Percentiles rank a stretch among this genome's conserved stretches.
phyloP scores from a whole-genome alignment of 2,888 invertebrate species.

The Drosophila yooni region DNA sequence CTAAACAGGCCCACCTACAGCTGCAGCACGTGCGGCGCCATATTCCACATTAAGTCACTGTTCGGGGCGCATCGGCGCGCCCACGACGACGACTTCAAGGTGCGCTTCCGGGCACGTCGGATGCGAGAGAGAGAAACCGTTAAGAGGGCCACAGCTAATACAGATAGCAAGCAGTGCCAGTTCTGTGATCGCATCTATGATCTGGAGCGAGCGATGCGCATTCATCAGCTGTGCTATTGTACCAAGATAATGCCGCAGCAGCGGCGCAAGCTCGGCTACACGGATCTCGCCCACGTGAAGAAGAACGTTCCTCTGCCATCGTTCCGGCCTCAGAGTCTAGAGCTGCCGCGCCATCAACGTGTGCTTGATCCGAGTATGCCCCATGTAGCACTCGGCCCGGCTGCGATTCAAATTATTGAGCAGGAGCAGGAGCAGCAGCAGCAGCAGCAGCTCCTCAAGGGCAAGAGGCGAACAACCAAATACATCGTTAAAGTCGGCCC shows the following conservation, averaged over 20 bases:
- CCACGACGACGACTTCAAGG: slow-evolving; percentile 64
- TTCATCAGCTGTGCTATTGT: slow-evolving; percentile 67
- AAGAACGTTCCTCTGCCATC: slow-evolving; percentile 66
- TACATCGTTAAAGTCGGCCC: slow-evolving; percentile 45
- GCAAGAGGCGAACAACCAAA: slow-evolving; percentile 35
- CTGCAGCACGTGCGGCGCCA: slow-evolving; percentile 60
- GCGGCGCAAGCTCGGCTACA: slow-evolving; percentile 65
- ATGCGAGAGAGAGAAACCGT: slow-evolving; percentile 9
- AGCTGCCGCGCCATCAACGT: slow-evolving; percentile 12
- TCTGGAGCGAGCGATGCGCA: slow-evolving; percentile 68
- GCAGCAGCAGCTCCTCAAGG: slow-evolving; percentile 43
- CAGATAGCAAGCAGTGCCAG: slow-evolving; percentile 44
- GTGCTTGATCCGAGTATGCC: slow-evolving; percentile 47
- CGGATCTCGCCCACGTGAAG: slow-evolving; percentile 69
- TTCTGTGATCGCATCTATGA: slow-evolving; percentile 68
- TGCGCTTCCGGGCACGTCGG: slow-evolving; percentile 40
- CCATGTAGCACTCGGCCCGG: slow-evolving; percentile 46
- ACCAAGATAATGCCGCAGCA: slow-evolving; percentile 67
- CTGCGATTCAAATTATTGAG: slow-evolving; percentile 51
- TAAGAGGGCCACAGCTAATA: not conserved
- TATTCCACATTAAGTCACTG: slow-evolving; percentile 65
- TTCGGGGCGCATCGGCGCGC: slow-evolving; percentile 61
- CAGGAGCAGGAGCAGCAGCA: slow-evolving; percentile 42
- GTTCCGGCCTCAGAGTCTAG: slow-evolving; percentile 30
- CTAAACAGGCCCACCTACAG: slow-evolving; percentile 42